These are phyloP conservation scores for Leuciscus waleckii DNA, from an alignment of 2,797 vertebrate species.

Conservation along the genomic window DNA sequence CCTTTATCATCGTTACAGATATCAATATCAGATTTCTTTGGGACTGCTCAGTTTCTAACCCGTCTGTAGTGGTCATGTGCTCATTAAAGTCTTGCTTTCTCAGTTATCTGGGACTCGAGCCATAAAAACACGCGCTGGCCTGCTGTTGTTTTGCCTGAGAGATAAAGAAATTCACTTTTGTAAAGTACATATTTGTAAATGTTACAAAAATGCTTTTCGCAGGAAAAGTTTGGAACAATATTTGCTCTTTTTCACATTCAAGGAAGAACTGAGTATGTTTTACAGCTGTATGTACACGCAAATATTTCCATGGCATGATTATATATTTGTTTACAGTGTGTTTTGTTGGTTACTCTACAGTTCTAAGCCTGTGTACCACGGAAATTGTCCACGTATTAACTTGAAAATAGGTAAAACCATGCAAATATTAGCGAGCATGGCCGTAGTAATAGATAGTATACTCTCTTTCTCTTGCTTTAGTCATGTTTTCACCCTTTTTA, in stretches of 20 bases:
- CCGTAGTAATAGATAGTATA: background rate
- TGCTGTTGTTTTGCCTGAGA: conserved; percentile 1
- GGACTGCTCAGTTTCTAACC: background rate
- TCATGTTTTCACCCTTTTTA: conserved; percentile 34
- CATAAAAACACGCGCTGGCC: background rate
- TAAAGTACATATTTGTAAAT: background rate
- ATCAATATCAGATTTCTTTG: background rate
- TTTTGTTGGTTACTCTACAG: background rate
- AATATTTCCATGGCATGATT: background rate
- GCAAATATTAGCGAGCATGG: background rate
- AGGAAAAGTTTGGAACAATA: background rate
- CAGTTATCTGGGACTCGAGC: background rate
- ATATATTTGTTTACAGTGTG: background rate
- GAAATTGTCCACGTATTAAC: background rate
- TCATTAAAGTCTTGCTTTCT: conserved; percentile 37
- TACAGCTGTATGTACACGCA: background rate
- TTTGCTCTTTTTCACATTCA: background rate
- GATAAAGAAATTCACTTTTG: background rate
- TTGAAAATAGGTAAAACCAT: background rate
- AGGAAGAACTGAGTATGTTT: background rate
- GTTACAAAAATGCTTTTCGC: background rate
- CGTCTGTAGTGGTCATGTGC: conserved; percentile 24
- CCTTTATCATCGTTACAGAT: background rate
- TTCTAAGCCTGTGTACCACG: background rate
- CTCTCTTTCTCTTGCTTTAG: conserved; percentile 1